phyloP scores from a whole-genome alignment of 2,888 invertebrate species.

The Nephrocerus scutellatus region DNA sequence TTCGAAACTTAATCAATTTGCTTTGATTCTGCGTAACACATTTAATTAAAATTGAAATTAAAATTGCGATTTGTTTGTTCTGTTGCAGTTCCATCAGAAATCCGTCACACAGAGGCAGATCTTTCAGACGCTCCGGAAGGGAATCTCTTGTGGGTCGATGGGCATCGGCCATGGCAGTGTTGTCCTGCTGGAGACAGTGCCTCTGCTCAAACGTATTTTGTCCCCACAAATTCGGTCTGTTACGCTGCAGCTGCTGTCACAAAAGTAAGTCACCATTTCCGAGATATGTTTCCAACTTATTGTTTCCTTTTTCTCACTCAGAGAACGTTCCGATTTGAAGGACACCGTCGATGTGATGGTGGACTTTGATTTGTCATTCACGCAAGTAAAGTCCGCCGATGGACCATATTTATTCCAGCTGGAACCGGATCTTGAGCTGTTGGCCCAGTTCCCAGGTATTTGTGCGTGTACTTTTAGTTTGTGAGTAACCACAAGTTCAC shows the following conservation, averaged over 20 bases:
- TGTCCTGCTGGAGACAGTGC: constrained; percentile 64
- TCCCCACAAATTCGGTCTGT: constrained; percentile 70
- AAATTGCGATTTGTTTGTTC: constrained; percentile 1
- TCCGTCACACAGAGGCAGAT: constrained; percentile 50
- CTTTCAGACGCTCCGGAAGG: constrained; percentile 55
- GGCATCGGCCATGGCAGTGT: constrained; percentile 45
- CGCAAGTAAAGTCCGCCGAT: constrained; percentile 69
- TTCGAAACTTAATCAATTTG: too few species aligned
- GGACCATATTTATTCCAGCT: constrained; percentile 65
- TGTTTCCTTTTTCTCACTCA: constrained; percentile 16
- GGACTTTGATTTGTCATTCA: constrained; percentile 78
- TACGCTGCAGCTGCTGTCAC: constrained; percentile 42
- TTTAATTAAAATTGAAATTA: not conserved
- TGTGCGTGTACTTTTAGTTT: too few species aligned
- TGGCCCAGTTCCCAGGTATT: constrained; percentile 42
- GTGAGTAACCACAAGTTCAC: too few species aligned
- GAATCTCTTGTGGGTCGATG: constrained; percentile 50
- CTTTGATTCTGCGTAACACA: constrained; percentile 3
- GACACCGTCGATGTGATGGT: constrained; percentile 77
- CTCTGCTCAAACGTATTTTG: constrained; percentile 63
- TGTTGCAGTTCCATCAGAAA: constrained; percentile 53
- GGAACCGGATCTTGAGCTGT: constrained; percentile 73
- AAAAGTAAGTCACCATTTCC: constrained; percentile 32
- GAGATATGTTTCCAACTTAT: not conserved
- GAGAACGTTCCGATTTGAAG: constrained; percentile 53